phyloP scores from a whole-genome alignment of 1,140 invertebrate genomes.

The Drosophila kepulauana region DNA sequence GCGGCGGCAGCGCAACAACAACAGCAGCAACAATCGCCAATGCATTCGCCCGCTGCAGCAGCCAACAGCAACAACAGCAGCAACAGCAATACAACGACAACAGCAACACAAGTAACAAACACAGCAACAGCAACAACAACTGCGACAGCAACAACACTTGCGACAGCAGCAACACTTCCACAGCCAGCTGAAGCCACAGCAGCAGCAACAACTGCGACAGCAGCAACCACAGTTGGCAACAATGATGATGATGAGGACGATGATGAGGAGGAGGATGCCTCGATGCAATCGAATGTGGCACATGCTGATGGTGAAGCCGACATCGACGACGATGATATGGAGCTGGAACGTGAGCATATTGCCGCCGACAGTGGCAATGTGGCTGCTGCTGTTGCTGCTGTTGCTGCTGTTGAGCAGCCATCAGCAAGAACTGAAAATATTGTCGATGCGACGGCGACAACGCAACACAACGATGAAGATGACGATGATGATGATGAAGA shows the following conservation, averaged over 20 bases:
- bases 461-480: slow-evolving; percentile 22
- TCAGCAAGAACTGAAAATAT: slow-evolving; percentile 66
- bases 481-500: slow-evolving; percentile 19
- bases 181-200: slow-evolving; percentile 16
- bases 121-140: slow-evolving; percentile 30
- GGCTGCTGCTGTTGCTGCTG: slow-evolving; percentile 20
- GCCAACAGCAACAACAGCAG: slow-evolving; percentile 11
- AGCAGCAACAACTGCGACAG: background rate
- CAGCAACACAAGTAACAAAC: slow-evolving; percentile 30
- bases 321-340: slow-evolving; percentile 63
- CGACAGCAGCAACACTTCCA: slow-evolving; percentile 10
- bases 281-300: slow-evolving; percentile 72
- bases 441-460: slow-evolving; percentile 35
- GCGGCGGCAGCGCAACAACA: slow-evolving; percentile 75
- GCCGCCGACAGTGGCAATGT: slow-evolving; percentile 44
- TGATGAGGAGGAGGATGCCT: slow-evolving; percentile 68
- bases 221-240: slow-evolving; percentile 16
- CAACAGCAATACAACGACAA: background rate
- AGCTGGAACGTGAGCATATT: slow-evolving; percentile 55
- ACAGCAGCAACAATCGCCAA: slow-evolving; percentile 70
- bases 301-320: slow-evolving; percentile 49
- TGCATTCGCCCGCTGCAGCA: slow-evolving; percentile 65
- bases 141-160: background rate
- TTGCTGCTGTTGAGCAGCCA: background rate
- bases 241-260: slow-evolving; percentile 56